Evolutionary conservation across 2,888 invertebrate genomes (phyloP).

Genomic region (Xanthorhoe spadicearia): DNA sequence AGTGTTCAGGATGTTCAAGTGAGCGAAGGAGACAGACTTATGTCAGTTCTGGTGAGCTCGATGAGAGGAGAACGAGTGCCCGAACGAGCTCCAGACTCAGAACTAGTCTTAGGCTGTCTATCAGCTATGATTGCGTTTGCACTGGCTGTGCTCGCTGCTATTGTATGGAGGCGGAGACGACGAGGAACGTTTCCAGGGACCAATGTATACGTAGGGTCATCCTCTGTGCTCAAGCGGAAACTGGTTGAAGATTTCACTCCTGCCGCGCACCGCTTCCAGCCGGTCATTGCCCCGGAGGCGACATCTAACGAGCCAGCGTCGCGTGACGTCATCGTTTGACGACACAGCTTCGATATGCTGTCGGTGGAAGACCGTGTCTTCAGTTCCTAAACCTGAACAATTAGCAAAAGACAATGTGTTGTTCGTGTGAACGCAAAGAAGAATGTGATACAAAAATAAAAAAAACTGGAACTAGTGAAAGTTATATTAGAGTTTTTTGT

Average conservation of each 20-base stretch:
- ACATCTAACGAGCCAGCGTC: conserved; percentile 72
- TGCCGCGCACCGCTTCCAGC: conserved; percentile 83
- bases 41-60: conserved; percentile 87
- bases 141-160: conserved; percentile 79
- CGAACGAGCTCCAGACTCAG: conserved; percentile 82
- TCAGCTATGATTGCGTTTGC: conserved; percentile 83
- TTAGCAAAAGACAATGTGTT: conserved; percentile 55
- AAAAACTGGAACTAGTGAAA: conserved; percentile 59
- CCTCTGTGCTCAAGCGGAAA: conserved; percentile 85
- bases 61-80: conserved; percentile 85
- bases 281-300: conserved; percentile 83
- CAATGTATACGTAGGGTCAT: conserved; percentile 86
- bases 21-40: conserved; percentile 84
- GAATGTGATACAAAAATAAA: conserved; percentile 56
- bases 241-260: conserved; percentile 85
- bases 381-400: conserved; percentile 81
- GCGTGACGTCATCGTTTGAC: conserved; percentile 87
- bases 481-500: conserved; percentile 57
- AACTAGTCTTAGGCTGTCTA: conserved; percentile 85
- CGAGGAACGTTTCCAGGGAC: conserved; percentile 83
- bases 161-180: conserved; percentile 84
- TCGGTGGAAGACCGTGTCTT: conserved; percentile 83
- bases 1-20: conserved; percentile 86
- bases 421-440: conserved; percentile 57
- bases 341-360: conserved; percentile 85